Conservation (phyloP, 2,888 invertebrate species). For the Drosophila pseudotakahashii region DNA sequence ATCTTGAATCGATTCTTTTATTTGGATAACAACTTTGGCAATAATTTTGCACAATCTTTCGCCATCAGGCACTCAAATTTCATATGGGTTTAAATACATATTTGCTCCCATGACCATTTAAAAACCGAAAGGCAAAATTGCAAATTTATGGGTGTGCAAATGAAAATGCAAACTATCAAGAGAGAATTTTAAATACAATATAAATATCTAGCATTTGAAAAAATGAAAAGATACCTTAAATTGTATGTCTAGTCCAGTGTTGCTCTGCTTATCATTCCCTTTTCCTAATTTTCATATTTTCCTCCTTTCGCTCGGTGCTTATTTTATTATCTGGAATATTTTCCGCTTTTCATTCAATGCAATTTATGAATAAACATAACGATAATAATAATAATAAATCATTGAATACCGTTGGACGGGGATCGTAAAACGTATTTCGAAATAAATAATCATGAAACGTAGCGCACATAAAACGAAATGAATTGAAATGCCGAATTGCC, state of each 20-base stretch:
- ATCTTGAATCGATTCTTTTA: background rate
- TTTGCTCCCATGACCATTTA: background rate
- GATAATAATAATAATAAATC: constrained; percentile 61
- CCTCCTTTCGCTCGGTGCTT: constrained; percentile 6
- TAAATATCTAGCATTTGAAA: too few species aligned
- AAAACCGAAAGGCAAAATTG: background rate
- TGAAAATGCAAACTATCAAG: too few species aligned
- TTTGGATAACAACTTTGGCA: background rate
- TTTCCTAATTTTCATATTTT: background rate
- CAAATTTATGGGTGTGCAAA: background rate
- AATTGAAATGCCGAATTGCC: constrained; percentile 17
- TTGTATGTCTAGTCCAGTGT: too few species aligned
- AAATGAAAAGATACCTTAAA: too few species aligned
- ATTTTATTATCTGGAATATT: constrained; percentile 48
- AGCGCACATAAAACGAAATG: constrained; percentile 24
- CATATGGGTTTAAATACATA: background rate
- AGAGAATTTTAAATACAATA: too few species aligned
- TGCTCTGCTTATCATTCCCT: background rate
- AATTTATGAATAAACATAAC: constrained; percentile 57
- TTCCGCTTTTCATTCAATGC: constrained; percentile 40
- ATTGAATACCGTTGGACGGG: constrained; percentile 33
- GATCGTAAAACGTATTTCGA: constrained; percentile 28
- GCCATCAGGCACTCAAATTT: background rate
- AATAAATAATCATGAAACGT: constrained; percentile 39
- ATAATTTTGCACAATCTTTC: background rate